Base-by-base conservation (phyloP, 2,113 vertebrate species). In the Dipodomys ordii region DNA sequence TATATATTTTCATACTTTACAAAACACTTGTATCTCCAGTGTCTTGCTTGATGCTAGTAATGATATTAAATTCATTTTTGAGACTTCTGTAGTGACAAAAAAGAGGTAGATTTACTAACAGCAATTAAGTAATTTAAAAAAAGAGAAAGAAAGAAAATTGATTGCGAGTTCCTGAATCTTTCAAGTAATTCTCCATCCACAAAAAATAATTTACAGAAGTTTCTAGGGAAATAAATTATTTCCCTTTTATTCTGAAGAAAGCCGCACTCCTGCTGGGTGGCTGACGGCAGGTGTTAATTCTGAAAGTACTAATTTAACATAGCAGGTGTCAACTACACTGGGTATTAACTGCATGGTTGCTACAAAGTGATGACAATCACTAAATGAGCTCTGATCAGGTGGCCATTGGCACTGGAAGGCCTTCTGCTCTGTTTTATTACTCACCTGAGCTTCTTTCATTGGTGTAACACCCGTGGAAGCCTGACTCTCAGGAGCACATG, bases 281-380 rank as follows among this genome's bases (percentile, higher is more conserved):
- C 69, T 96, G 96, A 94, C 89, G 95, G 96, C 94, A 97, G 97
- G 97, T 97, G 95, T 95, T 97, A 97, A 95, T 95, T 96, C 93
- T 96, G 74, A 49, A 92, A 85, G 87, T 93, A 86, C 96, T 97
- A 96, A 97, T 97, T 96, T 97, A 97, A 96, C 96, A 93, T 96
- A 96, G 94, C 97, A 97, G 97, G 95, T 96, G 96, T 97, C 97
- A 97, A 79, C 95, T 95, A 96, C 96, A 95, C 93, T 93, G 93
- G 87, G 96, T 93, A 96, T 96, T 97, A 97, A 90, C 96, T 83
- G 87, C 96, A 79, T 91, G 92, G 95, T 76, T 84, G 93, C 93
- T 96, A 80, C 85, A 83, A 94, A 95, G 94, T 94, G 94, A 97
- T 95, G 96, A 93, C 96, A 97, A 78, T 96, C 82, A 83, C 92